A percentile compares a stretch with the other conserved stretches of the same genome.
phyloP scores from a whole-genome alignment of 1,140 invertebrate genomes.

The Agraylea sexmaculata region DNA sequence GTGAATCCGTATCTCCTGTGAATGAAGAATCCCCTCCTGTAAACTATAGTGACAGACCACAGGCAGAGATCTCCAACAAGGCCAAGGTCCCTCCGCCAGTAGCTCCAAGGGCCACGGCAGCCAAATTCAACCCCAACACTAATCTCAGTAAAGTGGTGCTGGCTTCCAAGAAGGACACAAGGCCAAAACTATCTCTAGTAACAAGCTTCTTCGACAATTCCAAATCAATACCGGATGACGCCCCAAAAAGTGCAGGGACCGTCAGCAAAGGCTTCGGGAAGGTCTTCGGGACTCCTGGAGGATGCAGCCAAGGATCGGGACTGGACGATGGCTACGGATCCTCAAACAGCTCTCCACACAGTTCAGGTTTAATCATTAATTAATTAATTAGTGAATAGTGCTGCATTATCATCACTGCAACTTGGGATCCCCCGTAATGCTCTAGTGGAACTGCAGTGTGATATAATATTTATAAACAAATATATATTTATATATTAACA shows the following conservation, averaged over 20 bases:
- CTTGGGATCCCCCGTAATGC: too few species aligned
- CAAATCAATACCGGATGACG: background rate
- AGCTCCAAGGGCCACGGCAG: constrained; percentile 9
- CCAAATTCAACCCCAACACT: constrained; percentile 9
- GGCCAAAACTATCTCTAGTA: constrained; percentile 16
- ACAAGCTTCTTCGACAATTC: constrained; percentile 13
- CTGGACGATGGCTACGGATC: constrained; percentile 42
- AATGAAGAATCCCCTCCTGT: constrained; percentile 1
- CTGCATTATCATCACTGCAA: too few species aligned
- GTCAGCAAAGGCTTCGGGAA: constrained; percentile 9
- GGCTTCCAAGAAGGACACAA: constrained; percentile 9
- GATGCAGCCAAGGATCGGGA: constrained; percentile 25
- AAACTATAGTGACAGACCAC: background rate
- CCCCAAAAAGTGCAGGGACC: constrained; percentile 1
- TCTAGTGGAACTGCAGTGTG: too few species aligned
- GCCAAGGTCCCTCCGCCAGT: constrained; percentile 12
- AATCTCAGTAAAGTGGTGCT: constrained; percentile 7
- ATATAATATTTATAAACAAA: too few species aligned
- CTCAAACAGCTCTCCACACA: constrained; percentile 40
- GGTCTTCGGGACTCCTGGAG: constrained; percentile 14
- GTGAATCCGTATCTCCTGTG: constrained; percentile 11
- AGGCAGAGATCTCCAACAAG: background rate
- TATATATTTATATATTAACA: too few species aligned
- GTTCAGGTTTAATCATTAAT: too few species aligned
- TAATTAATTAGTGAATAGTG: too few species aligned